phyloP scores from a whole-genome alignment of 2,797 vertebrate species.

The Propithecus perrieri region DNA sequence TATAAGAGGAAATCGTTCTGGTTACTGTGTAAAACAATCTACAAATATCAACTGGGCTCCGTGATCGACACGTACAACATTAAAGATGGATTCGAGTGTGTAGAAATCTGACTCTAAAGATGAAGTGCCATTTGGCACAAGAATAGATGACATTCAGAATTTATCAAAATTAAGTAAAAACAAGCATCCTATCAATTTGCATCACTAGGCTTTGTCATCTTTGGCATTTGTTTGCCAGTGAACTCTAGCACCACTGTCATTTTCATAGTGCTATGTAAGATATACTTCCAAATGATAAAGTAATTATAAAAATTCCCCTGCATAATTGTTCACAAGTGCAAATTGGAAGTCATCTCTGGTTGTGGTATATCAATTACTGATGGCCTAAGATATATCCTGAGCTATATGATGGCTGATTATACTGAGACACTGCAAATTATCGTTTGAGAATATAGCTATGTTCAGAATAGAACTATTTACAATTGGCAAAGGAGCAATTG shows the following conservation, averaged over 20 bases:
- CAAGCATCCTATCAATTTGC: neutral
- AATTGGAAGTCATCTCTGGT: neutral
- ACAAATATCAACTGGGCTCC: neutral
- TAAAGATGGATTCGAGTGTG: neutral
- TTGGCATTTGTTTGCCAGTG: neutral
- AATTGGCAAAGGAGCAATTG: neutral
- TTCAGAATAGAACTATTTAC: neutral
- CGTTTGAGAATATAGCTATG: neutral
- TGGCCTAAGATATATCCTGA: neutral
- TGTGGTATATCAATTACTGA: neutral
- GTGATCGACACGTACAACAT: neutral
- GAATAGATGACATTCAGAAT: neutral
- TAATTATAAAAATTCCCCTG: neutral
- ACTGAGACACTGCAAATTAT: neutral
- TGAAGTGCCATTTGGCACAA: neutral
- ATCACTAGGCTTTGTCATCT: neutral
- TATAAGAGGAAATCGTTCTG: neutral
- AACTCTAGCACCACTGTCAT: neutral
- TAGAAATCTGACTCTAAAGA: neutral
- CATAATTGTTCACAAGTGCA: neutral
- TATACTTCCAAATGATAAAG: neutral
- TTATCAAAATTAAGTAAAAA: conserved; percentile 19
- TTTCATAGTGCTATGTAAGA: neutral
- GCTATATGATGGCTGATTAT: neutral
- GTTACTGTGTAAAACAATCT: neutral